Conservation (phyloP, 2,888 invertebrate genomes). For the Tetrapedia diversipes region DNA sequence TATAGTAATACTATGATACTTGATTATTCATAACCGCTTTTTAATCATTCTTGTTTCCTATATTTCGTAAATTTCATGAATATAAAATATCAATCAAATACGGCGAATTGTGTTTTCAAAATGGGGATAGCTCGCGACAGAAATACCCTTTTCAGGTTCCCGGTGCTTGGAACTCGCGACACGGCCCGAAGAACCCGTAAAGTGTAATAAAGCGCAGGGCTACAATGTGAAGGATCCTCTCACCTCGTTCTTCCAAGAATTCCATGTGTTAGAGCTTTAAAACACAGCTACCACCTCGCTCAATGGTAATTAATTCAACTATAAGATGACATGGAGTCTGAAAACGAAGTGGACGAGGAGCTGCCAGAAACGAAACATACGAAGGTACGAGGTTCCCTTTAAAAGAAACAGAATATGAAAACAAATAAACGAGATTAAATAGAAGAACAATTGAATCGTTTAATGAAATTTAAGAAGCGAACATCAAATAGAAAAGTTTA, state of each 20-base stretch:
- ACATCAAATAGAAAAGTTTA: neutral
- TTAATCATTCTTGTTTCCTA: neutral
- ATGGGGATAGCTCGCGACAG: conserved; percentile 11
- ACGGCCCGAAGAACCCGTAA: conserved; percentile 14
- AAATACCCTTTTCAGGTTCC: conserved; percentile 47
- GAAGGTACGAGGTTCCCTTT: conserved; percentile 65
- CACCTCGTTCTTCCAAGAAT: conserved; percentile 27
- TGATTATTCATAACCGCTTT: neutral
- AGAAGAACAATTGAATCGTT: too few species aligned
- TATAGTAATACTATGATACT: too few species aligned
- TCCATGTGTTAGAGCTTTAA: conserved; percentile 16
- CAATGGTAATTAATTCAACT: conserved; percentile 60
- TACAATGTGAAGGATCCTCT: conserved; percentile 45
- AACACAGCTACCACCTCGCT: conserved; percentile 35
- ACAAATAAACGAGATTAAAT: neutral
- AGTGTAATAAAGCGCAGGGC: conserved; percentile 37
- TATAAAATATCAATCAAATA: neutral
- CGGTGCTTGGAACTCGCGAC: conserved; percentile 19
- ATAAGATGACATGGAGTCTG: conserved; percentile 81
- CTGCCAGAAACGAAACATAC: conserved; percentile 74
- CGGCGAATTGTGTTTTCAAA: conserved; percentile 19
- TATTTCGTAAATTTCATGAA: conserved; percentile 14
- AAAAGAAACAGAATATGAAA: neutral
- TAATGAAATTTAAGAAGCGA: neutral
- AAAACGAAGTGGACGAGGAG: conserved; percentile 81